Conservation (phyloP, 1,140 invertebrate species). For the Stratiolaelaps scimitus region DNA sequence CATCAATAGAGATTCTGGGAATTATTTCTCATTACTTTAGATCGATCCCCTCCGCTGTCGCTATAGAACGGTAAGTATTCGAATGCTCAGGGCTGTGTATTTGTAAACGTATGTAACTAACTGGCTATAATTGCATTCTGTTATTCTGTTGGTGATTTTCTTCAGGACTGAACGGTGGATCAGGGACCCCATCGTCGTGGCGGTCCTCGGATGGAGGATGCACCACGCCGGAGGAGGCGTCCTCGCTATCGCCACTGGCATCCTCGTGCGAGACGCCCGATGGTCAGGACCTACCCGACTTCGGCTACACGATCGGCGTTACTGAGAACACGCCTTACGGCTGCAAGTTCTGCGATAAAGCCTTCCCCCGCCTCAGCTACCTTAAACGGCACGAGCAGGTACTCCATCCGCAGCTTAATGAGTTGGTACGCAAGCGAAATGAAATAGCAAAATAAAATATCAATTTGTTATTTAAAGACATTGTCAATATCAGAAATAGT, state of each 20-base stretch:
- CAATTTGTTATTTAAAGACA: no score
- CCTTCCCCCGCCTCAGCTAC: conserved; percentile 69
- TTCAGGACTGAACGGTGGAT: conserved; percentile 34
- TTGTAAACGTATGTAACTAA: no score
- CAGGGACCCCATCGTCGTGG: conserved; percentile 44
- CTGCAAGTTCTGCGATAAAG: conserved; percentile 79
- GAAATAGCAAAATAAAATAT: no score
- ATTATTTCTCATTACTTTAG: no score
- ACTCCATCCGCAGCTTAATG: conserved; percentile 35
- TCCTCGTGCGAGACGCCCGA: conserved; percentile 44
- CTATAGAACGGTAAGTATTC: no score
- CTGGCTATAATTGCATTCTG: no score
- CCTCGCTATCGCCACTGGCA: conserved; percentile 43
- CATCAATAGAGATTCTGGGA: no score
- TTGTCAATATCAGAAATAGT: no score
- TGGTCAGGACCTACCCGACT: conserved; percentile 46
- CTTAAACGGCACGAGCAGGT: conserved; percentile 89
- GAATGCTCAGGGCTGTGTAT: no score
- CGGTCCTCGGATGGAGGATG: conserved; percentile 42
- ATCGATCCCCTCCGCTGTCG: no score
- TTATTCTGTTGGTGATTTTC: no score
- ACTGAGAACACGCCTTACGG: conserved; percentile 65
- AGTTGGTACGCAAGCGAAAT: no score
- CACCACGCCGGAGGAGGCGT: conserved; percentile 48
- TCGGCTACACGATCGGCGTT: conserved; percentile 53